phyloP scores from a whole-genome alignment of 2,888 invertebrate genomes.

The Dinocampus coccinellae region DNA sequence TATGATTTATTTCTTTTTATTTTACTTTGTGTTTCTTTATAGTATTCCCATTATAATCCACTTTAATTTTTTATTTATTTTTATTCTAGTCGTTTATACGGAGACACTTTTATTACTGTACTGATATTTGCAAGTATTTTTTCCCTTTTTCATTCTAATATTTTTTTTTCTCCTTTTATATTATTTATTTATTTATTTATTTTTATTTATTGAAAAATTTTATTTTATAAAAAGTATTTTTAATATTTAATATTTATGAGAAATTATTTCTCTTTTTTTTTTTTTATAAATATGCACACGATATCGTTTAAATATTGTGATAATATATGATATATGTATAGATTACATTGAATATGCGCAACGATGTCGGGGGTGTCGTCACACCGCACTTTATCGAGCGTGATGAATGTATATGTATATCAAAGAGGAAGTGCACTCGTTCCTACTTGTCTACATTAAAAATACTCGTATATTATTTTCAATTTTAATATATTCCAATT shows the following conservation, averaged over 20 bases:
- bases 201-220: no score
- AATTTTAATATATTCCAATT: no score
- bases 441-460: no score
- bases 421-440: background rate
- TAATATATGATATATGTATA: background rate
- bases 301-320: background rate
- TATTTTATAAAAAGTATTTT: no score
- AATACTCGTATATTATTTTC: no score
- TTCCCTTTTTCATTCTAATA: background rate
- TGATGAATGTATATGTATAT: background rate
- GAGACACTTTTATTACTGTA: no score
- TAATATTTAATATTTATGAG: no score
- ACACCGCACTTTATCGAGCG: slow-evolving; percentile 3
- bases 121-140: background rate
- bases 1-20: background rate
- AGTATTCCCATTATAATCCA: background rate
- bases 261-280: background rate
- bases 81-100: no score
- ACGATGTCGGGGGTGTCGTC: background rate
- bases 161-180: no score
- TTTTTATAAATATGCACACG: background rate
- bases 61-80: background rate
- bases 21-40: background rate
- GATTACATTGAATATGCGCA: slow-evolving; percentile 3
- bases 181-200: no score